phyloP scores from a whole-genome alignment of 2,113 vertebrate species.

The Rhinoderma darwinii region DNA sequence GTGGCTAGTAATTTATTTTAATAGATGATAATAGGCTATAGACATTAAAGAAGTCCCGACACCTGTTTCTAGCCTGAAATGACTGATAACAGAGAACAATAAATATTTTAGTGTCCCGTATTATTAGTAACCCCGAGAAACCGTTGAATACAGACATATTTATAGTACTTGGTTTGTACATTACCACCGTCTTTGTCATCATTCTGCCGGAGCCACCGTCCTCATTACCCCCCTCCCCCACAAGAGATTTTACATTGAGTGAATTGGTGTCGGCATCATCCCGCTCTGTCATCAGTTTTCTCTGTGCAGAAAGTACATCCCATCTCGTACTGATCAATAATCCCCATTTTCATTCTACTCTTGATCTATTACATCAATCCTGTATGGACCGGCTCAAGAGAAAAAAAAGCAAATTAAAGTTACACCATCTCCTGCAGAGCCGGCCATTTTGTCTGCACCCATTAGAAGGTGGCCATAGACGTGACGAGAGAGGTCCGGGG shows the following conservation, averaged over 20 bases:
- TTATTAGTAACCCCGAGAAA: not conserved
- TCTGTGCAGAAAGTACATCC: not conserved
- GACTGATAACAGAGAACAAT: not conserved
- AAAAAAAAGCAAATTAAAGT: not conserved
- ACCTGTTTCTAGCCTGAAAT: not conserved
- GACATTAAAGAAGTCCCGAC: too few relatives aligned
- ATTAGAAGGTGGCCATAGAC: not conserved
- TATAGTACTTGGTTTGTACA: too few relatives aligned
- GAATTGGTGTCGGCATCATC: not conserved
- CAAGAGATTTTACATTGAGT: not conserved
- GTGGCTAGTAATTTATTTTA: too few relatives aligned
- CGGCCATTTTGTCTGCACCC: not conserved
- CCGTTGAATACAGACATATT: not conserved
- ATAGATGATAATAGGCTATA: too few relatives aligned
- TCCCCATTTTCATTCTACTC: slow-evolving; percentile 3
- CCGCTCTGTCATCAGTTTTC: slow-evolving; percentile 28
- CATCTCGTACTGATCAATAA: slow-evolving; percentile 14
- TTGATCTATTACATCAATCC: slow-evolving; percentile 13
- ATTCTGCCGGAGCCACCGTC: not conserved
- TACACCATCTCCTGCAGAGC: too few relatives aligned
- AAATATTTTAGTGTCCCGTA: not conserved
- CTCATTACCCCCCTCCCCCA: not conserved
- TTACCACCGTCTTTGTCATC: not conserved
- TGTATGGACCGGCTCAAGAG: not conserved
- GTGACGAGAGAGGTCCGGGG: not conserved